These are phyloP conservation scores for Sussaba pulchella DNA, from an alignment of 2,888 invertebrate genomes.

Conservation along the genomic window DNA sequence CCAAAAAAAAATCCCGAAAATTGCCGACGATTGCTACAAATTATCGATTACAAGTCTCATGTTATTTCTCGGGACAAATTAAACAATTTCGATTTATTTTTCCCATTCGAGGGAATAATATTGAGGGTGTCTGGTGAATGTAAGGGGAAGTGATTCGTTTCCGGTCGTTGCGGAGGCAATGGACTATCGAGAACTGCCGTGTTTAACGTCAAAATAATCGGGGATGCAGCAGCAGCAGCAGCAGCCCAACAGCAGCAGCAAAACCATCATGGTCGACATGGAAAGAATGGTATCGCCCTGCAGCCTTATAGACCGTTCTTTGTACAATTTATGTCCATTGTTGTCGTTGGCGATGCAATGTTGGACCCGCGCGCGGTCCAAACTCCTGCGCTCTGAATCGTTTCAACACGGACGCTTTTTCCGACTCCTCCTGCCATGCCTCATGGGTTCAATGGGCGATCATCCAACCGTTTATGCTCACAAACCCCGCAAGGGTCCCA, in stretches of 20 bases:
- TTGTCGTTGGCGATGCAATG: conserved; percentile 41
- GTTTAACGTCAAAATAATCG: conserved; percentile 44
- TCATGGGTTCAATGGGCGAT: not conserved
- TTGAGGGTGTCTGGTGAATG: not conserved
- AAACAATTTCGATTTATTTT: too few relatives aligned
- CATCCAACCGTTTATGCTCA: too few relatives aligned
- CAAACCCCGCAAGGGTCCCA: conserved; percentile 14
- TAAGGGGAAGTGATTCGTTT: conserved; percentile 14
- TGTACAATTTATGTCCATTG: conserved; percentile 67
- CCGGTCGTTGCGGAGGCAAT: conserved; percentile 18
- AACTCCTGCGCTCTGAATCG: conserved; percentile 15
- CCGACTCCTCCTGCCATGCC: not conserved
- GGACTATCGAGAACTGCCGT: conserved; percentile 17
- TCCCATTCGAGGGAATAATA: not conserved
- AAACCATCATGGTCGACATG: conserved; percentile 6
- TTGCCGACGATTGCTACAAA: too few relatives aligned
- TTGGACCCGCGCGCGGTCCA: not conserved
- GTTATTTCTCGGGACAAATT: too few relatives aligned
- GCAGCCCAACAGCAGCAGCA: conserved; percentile 33
- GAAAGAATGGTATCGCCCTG: conserved; percentile 45
- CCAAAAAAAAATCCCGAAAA: too few relatives aligned
- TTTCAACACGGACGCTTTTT: conserved; percentile 12
- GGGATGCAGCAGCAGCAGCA: not conserved
- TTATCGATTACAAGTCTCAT: too few relatives aligned
- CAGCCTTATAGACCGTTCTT: conserved; percentile 49